phyloP scores from a whole-genome alignment of 2,797 vertebrate species.

The Poecilia picta region DNA sequence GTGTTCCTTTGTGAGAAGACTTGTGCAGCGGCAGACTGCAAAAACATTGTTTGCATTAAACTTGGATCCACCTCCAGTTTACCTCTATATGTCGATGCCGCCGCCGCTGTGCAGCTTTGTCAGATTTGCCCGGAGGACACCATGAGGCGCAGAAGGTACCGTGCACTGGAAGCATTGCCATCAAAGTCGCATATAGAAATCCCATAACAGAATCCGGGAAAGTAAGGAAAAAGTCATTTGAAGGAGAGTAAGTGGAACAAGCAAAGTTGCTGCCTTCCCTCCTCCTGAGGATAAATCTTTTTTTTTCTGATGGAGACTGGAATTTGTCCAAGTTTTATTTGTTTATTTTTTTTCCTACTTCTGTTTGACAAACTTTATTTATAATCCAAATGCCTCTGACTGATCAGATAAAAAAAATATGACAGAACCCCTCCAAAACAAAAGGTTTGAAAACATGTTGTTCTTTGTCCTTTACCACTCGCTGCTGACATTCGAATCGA shows the following conservation, averaged over 20 bases:
- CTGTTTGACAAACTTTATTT: constrained; percentile 77
- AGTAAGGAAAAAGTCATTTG: constrained; percentile 56
- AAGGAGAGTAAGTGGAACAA: constrained; percentile 71
- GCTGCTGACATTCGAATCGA: constrained; percentile 40
- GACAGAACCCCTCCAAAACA: constrained; percentile 77
- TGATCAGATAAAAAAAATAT: constrained; percentile 84
- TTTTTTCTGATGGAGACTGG: constrained; percentile 75
- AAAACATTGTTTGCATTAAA: constrained; percentile 60
- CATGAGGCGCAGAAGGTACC: constrained; percentile 30
- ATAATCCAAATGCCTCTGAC: constrained; percentile 80
- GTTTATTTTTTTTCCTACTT: constrained; percentile 55
- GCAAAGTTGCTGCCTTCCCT: constrained; percentile 69
- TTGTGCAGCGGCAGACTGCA: constrained; percentile 36
- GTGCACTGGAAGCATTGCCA: constrained; percentile 49
- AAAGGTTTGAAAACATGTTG: constrained; percentile 84
- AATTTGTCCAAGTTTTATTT: constrained; percentile 70
- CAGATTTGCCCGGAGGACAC: constrained; percentile 60
- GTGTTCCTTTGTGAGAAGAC: constrained; percentile 37
- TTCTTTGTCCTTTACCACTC: constrained; percentile 46
- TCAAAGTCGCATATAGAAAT: constrained; percentile 58
- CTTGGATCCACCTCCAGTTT: constrained; percentile 64
- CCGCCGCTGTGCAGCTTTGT: constrained; percentile 54
- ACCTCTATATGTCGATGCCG: constrained; percentile 61
- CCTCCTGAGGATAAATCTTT: constrained; percentile 63
- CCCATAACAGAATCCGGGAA: constrained; percentile 54